Percentiles rank a stretch among this genome's conserved stretches.
These are phyloP conservation scores for Zaprionus davidi DNA, from an alignment of 1,140 invertebrate genomes.

Conservation along the genomic window DNA sequence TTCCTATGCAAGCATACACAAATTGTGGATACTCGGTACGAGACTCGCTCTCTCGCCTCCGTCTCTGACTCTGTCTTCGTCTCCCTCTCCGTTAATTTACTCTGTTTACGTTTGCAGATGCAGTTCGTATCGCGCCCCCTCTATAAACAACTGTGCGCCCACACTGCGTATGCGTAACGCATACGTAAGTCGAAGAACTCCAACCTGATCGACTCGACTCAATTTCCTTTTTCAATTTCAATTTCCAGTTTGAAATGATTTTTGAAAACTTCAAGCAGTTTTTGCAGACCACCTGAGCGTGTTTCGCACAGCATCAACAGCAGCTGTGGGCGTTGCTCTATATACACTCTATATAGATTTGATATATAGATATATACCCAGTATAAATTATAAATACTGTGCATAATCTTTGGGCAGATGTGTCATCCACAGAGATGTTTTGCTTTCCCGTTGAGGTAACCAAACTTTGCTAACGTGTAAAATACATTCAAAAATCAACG, in stretches of 20 bases:
- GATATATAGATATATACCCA: not conserved
- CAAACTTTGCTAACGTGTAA: slow-evolving; percentile 33
- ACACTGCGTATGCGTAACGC: slow-evolving; percentile 7
- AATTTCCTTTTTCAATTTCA: slow-evolving; percentile 5
- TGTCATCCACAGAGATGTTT: slow-evolving; percentile 30
- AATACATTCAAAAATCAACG: slow-evolving; percentile 29
- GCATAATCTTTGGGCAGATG: slow-evolving; percentile 35
- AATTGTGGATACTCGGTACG: not conserved
- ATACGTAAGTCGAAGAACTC: not conserved
- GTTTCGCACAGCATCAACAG: not conserved
- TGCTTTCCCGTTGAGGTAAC: not conserved
- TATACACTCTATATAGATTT: slow-evolving; percentile 18
- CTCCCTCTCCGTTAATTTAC: not conserved
- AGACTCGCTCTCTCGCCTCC: not conserved
- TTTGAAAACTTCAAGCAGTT: not conserved
- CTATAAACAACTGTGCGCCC: not conserved
- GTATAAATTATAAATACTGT: slow-evolving; percentile 16
- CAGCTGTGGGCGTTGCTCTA: slow-evolving; percentile 26
- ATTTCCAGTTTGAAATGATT: not conserved
- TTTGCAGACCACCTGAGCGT: slow-evolving; percentile 23
- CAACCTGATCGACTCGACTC: not conserved
- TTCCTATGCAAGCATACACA: slow-evolving; percentile 23
- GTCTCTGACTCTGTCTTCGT: not conserved
- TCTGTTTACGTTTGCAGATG: slow-evolving; percentile 1
- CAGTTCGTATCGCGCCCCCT: not conserved